Evolutionary conservation across 2,113 vertebrate species (phyloP), one percentile per base, ranked within the genome.

Genomic region (Onychostoma macrolepis): DNA sequence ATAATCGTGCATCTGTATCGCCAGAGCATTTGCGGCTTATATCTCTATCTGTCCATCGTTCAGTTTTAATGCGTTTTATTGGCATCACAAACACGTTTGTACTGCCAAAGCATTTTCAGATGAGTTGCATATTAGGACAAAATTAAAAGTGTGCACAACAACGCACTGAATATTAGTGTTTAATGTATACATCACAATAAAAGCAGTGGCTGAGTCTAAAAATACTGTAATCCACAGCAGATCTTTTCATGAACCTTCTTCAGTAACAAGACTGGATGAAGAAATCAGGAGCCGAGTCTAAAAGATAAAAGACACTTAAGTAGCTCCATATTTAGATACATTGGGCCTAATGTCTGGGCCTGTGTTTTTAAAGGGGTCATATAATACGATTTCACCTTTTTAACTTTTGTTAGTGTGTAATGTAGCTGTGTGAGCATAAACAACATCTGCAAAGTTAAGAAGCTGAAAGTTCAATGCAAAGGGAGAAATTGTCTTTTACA

Each of bases 1-100:
- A 72, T 72, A 72, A 41, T 72, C 21, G 6, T 45, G 45, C 72
- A 75, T 75, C 72, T 75, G 72, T 75, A 75, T 45, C 41, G 24
- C 72, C 11, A 45, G 41, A 45, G 72, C 72, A 26, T 75, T 75
- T 75, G 13, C 24, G n/a, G 72, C 72, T 75, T 75, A 71, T 15
- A 21, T 38, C 19, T 72, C 69, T 72, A 41, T n/a, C 72, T 75
- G 38, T 74, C 71, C 19, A 10, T 72, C 69, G 0, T 24, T 41
- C 12, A 8, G 41, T 45, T 75, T 75, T 75, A 75, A 75, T 75
- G 11, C 72, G 3, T 45, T 75, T 75, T 26, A 41, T 45, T 75
- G 72, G 38, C 41, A 45, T 45, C 38, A 26, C 38, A 45, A 75
- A 75, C 6, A 15, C 24, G 13, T 26, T 75, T 75, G 72, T 75